Evolutionary conservation across 2,797 vertebrate genomes (phyloP).

Genomic region (Erethizon dorsatum): DNA sequence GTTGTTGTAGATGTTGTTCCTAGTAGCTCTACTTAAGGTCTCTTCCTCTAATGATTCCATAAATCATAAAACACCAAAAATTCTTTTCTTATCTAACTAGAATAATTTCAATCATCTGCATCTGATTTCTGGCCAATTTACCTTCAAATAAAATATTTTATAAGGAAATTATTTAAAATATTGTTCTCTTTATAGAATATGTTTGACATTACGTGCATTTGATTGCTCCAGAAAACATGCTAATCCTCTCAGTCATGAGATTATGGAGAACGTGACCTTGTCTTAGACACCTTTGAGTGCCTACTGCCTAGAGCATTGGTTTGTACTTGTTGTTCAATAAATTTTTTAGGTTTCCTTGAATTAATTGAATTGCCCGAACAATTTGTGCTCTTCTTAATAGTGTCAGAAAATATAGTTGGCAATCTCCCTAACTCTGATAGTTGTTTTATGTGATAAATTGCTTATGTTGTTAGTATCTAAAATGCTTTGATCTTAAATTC

Average conservation of each 20-base stretch:
- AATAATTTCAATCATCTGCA: neutral
- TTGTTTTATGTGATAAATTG: constrained; percentile 87
- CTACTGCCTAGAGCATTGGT: constrained; percentile 19
- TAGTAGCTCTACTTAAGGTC: neutral
- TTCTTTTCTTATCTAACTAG: neutral
- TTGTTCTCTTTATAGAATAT: constrained; percentile 3
- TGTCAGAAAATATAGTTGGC: constrained; percentile 70
- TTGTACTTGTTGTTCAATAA: constrained; percentile 11
- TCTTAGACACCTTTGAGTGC: neutral
- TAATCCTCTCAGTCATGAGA: neutral
- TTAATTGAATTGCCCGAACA: constrained; percentile 75
- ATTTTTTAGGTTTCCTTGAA: constrained; percentile 60
- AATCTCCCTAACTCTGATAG: constrained; percentile 53
- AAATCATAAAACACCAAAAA: neutral
- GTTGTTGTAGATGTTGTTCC: neutral
- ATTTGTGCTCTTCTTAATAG: constrained; percentile 64
- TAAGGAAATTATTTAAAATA: constrained; percentile 34
- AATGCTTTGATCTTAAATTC: constrained; percentile 89
- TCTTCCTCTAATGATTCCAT: neutral
- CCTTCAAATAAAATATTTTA: neutral
- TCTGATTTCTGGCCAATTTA: neutral
- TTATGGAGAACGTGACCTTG: neutral
- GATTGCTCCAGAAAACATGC: neutral
- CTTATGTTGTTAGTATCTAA: constrained; percentile 86
- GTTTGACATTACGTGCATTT: neutral